Evolutionary conservation across 2,113 vertebrate genomes (phyloP), one percentile per base, ranked within the genome.

Genomic region (Menidia beryllina): DNA sequence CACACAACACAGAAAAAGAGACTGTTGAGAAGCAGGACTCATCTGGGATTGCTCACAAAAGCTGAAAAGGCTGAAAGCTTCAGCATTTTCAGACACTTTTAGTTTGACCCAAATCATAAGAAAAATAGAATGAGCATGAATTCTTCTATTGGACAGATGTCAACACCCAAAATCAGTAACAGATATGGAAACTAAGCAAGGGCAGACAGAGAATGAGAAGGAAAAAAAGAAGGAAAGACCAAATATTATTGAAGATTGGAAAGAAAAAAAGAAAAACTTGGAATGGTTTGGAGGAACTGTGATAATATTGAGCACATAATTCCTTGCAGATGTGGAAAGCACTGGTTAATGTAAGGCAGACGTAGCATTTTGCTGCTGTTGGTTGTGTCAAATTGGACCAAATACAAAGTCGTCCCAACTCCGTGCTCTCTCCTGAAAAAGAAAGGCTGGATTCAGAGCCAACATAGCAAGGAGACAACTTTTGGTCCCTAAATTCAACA

Each of bases 291-390:
- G 61, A 65, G 38, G 49, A 41, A 79, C 69, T 75, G 73, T 77
- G 79, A 88, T 83, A 79, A 82, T 86, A 85, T 79, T 82, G 83
- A 87, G 79, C 86, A 77, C 79, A 81, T 82, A 84, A 88, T 85
- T 75, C 79, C 27, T 76, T 15, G 72, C 86, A 91, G 82, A 87
- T 88, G 86, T 86, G 77, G 25, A 79, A 77, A 84, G 84, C 24
- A 11, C 58, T 62, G 58, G 69, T 65, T 77, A 75, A 83, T 82
- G 72, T 61, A 64, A 60, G 45, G 75, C 62, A 85, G 73, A 75
- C 48, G 26, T 72, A 70, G 75, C 76, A 63, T 56, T 64, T 67
- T 60, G 75, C 69, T 67, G 75, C 79, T 73, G 48, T 66, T 60
- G 82, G 66, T 30, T 43, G 70, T 73, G 67, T 75, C 48, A 23